These are phyloP conservation scores for Macrotus californicus DNA, from an alignment of 2,113 vertebrate genomes.

Conservation along the genomic window DNA sequence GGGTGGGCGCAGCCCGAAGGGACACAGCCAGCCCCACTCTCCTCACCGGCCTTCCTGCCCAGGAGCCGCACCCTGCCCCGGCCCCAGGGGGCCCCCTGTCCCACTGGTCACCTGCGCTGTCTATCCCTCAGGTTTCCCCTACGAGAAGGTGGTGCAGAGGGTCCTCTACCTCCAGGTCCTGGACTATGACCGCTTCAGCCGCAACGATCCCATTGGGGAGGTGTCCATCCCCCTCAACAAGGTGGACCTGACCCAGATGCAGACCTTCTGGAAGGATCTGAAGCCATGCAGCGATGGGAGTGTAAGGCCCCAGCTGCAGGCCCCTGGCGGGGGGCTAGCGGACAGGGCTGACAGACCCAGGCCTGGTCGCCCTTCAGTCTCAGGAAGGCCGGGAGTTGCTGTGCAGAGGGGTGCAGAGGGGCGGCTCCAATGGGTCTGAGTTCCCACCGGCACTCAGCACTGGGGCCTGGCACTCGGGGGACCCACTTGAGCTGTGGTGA, in stretches of 20 bases:
- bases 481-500: neutral
- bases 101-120: neutral
- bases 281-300: slow-evolving; percentile 99
- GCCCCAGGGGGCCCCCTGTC: fast-evolving
- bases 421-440: fast-evolving
- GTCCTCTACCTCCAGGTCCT: slow-evolving; percentile 95
- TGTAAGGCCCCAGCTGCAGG: slow-evolving; percentile 81
- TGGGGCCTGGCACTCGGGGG: neutral
- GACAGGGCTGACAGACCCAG: neutral
- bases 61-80: fast-evolving
- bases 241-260: slow-evolving; percentile 97
- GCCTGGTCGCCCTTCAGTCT: neutral
- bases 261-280: slow-evolving; percentile 99
- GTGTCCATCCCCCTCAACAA: slow-evolving; percentile 98
- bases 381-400: neutral
- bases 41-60: neutral
- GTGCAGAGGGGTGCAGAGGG: fast-evolving
- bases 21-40: neutral
- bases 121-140: slow-evolving; percentile 89
- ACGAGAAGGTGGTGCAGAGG: slow-evolving; percentile 97
- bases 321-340: neutral
- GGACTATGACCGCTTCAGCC: slow-evolving; percentile 97
- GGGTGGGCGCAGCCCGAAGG: fast-evolving
- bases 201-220: slow-evolving; percentile 98
- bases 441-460: fast-evolving